Conservation (phyloP, 2,888 invertebrate species). For the Ptychoptera albimana region DNA sequence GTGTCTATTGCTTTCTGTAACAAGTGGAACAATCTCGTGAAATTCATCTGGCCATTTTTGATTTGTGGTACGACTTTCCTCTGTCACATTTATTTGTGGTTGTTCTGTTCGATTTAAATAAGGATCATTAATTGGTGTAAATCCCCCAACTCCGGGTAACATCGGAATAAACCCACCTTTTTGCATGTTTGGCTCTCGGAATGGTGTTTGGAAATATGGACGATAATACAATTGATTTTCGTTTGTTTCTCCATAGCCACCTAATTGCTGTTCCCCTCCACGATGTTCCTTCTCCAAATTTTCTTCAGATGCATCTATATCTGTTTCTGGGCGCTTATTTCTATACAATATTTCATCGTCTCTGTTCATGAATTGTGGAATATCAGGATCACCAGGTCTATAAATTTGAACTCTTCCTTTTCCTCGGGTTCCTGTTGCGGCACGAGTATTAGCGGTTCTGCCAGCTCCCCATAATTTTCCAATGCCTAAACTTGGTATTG, state of each 20-base stretch:
- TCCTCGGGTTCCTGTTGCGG: constrained; percentile 18
- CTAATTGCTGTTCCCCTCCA: too few relatives aligned
- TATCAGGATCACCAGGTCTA: constrained; percentile 24
- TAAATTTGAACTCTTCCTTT: constrained; percentile 21
- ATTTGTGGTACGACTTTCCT: constrained; percentile 6
- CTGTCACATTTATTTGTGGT: constrained; percentile 17
- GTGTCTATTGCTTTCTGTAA: constrained; percentile 4
- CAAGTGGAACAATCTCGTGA: constrained; percentile 8
- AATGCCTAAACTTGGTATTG: constrained; percentile 55
- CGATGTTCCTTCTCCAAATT: constrained; percentile 2
- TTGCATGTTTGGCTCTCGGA: constrained; percentile 37
- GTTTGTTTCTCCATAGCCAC: constrained; percentile 12
- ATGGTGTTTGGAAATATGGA: constrained; percentile 19
- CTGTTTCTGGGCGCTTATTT: neutral
- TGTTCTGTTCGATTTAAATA: constrained; percentile 14
- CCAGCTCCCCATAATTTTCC: constrained; percentile 41
- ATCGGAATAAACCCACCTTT: constrained; percentile 64
- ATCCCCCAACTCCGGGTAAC: constrained; percentile 55
- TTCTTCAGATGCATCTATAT: neutral
- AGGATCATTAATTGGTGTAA: constrained; percentile 47
- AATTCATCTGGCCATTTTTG: constrained; percentile 6
- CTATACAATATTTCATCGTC: constrained; percentile 16
- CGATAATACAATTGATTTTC: constrained; percentile 6
- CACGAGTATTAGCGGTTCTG: constrained; percentile 23
- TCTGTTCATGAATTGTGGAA: constrained; percentile 25